Evolutionary conservation across 2,113 vertebrate species (phyloP), one percentile per base, ranked within the genome.

Genomic region (Felis catus): DNA sequence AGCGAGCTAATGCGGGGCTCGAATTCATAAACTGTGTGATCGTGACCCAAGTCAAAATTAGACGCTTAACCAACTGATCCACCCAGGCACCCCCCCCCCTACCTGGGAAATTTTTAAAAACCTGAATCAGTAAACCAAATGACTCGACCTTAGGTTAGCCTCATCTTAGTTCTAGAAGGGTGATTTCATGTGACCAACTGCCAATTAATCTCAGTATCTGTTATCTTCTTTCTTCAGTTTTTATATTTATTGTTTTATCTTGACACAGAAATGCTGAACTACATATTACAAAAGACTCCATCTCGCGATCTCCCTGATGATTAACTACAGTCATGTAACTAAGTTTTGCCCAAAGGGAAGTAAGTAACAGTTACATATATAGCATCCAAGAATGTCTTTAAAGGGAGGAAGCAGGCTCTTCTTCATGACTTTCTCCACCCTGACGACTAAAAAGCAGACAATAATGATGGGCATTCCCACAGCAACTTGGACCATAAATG

Each of bases 331-430:
- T 81, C 27, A 84, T 15, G 3, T 68, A 96, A 92, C 4, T 83
- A 61, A 90, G 23, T 33, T 89, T 58, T 86, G 14, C 29, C 11
- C 48, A 81, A 36, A 10, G 61, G 29, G 3, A 31, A 74, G 61
- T 51, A 83, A 63, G 14, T 23, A 83, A 84, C 5, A 63, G 5
- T 53, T 25, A 66, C 10, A 88, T 18, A 80, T 1, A 2, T 21
- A 79, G 14, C 29, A 74, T 70, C 12, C n/a, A 81, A 63, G 11
- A 53, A 31, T 51, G 16, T 39, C 27, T 83, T 68, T 58, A 48
- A 31, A n/a, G 2, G 4, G 2, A 19, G 18, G 21, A 5, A 2
- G 1, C 23, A 48, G 33, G 33, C 1, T 11, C 8, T 61, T 78
- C 7, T 36, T 78, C 6, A 33, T 6, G 36, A 41, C 23, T n/a